A percentile compares a stretch with the other conserved stretches of the same genome.
These are phyloP conservation scores for Agrypnus murinus DNA, from an alignment of 2,888 invertebrate genomes.

Conservation along the genomic window DNA sequence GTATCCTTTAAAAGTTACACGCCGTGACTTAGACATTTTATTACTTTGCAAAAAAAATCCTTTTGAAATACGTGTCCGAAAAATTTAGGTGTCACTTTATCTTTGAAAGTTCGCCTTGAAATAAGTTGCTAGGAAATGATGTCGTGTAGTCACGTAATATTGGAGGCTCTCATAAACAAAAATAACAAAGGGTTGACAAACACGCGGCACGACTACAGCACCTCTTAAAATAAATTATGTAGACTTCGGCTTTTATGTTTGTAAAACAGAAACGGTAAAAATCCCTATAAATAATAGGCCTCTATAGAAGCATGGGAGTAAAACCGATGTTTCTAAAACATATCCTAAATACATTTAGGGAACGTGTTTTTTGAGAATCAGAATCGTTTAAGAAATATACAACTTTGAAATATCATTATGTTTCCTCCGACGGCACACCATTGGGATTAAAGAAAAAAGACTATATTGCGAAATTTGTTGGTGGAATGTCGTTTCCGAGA, in stretches of 20 bases:
- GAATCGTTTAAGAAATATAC: conserved; percentile 30
- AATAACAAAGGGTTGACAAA: conserved; percentile 42
- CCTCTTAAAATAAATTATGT: conserved; percentile 30
- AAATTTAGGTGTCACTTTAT: conserved; percentile 30
- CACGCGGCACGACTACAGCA: conserved; percentile 30
- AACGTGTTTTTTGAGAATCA: conserved; percentile 19
- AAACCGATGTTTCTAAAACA: conserved; percentile 9
- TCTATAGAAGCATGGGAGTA: conserved; percentile 4
- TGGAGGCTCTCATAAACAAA: conserved; percentile 38
- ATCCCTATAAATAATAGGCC: conserved; percentile 5
- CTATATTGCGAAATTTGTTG: conserved; percentile 26
- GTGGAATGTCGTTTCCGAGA: conserved; percentile 29
- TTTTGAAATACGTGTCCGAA: not conserved
- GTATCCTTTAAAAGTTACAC: not conserved
- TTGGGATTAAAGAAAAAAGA: conserved; percentile 32
- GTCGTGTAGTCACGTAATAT: conserved; percentile 38
- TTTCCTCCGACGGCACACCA: conserved; percentile 24
- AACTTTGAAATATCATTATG: conserved; percentile 32
- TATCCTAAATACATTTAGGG: conserved; percentile 14
- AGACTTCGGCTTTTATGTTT: conserved; percentile 18
- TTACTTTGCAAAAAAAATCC: conserved; percentile 7
- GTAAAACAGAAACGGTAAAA: conserved; percentile 18
- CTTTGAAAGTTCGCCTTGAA: conserved; percentile 24
- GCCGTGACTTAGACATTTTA: not conserved
- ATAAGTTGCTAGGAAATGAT: conserved; percentile 32